These are phyloP conservation scores for Ethmia dodecea DNA, from an alignment of 2,888 invertebrate species.

Conservation along the genomic window DNA sequence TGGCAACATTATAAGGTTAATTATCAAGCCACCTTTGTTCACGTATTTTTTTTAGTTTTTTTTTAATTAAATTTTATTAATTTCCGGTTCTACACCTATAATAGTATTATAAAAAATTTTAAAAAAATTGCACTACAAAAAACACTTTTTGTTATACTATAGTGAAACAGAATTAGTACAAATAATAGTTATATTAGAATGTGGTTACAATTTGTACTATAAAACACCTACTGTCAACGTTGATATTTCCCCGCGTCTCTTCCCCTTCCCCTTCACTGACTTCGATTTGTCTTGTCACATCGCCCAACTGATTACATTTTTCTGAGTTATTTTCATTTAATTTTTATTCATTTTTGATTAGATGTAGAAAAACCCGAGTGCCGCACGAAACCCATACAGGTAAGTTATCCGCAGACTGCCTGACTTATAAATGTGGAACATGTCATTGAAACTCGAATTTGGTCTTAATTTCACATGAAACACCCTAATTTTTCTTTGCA, in stretches of 20 bases:
- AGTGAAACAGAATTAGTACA: too few species aligned
- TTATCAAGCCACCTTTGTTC: too few species aligned
- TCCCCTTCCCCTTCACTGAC: conserved; percentile 29
- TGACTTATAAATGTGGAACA: conserved; percentile 38
- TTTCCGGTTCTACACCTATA: too few species aligned
- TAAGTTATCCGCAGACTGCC: conserved; percentile 32
- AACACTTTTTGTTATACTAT: too few species aligned
- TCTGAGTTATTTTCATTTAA: conserved; percentile 60
- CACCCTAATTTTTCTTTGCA: conserved; percentile 28
- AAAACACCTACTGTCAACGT: conserved; percentile 33
- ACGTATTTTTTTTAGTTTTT: too few species aligned
- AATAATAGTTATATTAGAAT: too few species aligned
- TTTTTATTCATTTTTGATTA: conserved; percentile 44
- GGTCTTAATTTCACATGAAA: conserved; percentile 5
- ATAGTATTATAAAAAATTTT: too few species aligned
- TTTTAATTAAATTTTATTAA: too few species aligned
- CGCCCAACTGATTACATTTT: conserved; percentile 44
- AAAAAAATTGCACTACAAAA: too few species aligned
- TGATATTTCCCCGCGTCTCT: conserved; percentile 19
- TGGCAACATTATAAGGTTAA: too few species aligned
- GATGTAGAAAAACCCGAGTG: conserved; percentile 32
- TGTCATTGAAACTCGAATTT: conserved; percentile 29
- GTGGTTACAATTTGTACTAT: too few species aligned
- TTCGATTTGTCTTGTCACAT: conserved; percentile 59
- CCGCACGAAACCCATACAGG: conserved; percentile 36